Evolutionary conservation across 35 echinoderm and acorn worm genomes (phyloP).

Genomic region (Patiria miniata): DNA sequence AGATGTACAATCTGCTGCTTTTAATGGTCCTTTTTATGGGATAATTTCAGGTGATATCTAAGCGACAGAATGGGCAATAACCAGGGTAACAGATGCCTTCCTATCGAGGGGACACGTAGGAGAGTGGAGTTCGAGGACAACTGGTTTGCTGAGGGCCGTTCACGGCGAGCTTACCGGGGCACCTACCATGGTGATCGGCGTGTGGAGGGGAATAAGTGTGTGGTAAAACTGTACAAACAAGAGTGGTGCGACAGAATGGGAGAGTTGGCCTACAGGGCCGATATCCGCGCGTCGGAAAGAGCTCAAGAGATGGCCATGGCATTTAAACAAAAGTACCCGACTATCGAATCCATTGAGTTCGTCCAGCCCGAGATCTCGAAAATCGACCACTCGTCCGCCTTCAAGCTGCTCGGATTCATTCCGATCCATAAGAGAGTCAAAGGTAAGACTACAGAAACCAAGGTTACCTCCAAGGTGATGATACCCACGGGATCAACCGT

Average conservation of each 20-base stretch:
- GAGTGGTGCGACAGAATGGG: neutral
- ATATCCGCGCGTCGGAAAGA: neutral
- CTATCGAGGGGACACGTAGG: neutral
- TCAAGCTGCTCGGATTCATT: neutral
- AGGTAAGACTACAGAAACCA: neutral
- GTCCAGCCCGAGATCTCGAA: neutral
- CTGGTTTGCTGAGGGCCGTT: neutral
- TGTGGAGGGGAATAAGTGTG: neutral
- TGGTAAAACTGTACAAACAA: constrained; percentile 8
- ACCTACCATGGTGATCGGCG: neutral
- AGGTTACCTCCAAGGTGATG: neutral
- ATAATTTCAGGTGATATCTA: no score
- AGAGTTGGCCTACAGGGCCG: neutral
- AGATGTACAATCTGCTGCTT: no score
- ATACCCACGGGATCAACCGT: neutral
- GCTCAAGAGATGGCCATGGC: neutral
- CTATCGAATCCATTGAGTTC: neutral
- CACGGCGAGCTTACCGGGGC: neutral
- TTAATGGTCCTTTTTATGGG: no score
- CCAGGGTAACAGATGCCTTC: neutral
- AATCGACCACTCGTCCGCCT: neutral
- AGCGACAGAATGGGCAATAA: neutral
- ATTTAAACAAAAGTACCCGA: neutral
- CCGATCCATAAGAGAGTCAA: neutral
- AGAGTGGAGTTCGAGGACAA: neutral